Base-by-base conservation (phyloP, 1,140 invertebrate genomes). In the Brachionus angularis region DNA sequence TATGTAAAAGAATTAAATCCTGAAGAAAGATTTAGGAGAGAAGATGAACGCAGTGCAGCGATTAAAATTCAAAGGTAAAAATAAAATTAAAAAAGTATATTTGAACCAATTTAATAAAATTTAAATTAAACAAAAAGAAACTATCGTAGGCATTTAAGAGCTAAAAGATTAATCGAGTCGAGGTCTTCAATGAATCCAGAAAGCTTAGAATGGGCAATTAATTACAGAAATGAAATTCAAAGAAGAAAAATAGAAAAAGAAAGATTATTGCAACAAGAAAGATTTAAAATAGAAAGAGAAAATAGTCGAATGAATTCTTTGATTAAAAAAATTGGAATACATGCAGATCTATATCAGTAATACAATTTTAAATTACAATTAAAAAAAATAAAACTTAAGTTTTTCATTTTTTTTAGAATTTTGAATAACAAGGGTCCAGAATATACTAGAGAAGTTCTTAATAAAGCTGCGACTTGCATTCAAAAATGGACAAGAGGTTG, bases 381-480 rank as follows among this genome's bases (percentile, higher is more conserved):
- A 16, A 14, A 42, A 31, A 18, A 12, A 46, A 67, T 33, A 16
- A 7, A 31, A 16, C 31, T 4, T 10, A 18, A 10, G 2, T 23
- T 14, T 3, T 14, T 16, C 18, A 29, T 29, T 39, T 12, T 39
- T 36, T 36, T 25, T 25, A 70, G 67, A 50, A 36, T 34, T 36
- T 33, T 70, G 10, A 34, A 70, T 39, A 27, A 42, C 34, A 50
- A 42, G 14, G 67, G 46, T 8, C 25, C 67, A 33, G 46, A 70
- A 18, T 70, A 50, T 42, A 21, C 67, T 8, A 50, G 14, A 25
- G 25, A 27, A 50, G 46, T 50, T 25, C 29, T 70, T 3, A 70
- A 70, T 44, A 29, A 33, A 70, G 67, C 67, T 25, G 67, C 67
- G n/a, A 36, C 29, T 50, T 70, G 67, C 36, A 70, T 70, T 12